Base-by-base conservation (phyloP, 2,113 vertebrate species). In the Pelecanoides urinatrix region DNA sequence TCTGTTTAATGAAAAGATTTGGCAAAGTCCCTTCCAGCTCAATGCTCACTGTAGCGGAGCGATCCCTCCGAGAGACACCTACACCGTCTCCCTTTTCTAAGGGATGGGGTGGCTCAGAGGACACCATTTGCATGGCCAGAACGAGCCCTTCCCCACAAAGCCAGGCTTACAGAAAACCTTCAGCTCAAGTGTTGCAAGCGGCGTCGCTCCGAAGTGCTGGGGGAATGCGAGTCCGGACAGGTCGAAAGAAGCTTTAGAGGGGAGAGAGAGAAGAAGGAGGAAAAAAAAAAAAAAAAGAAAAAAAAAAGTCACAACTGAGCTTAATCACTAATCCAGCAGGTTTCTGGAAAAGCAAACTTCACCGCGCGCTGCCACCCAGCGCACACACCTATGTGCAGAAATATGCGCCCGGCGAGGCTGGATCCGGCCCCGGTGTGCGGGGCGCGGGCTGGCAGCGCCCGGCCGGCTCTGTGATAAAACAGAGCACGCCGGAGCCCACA, bases 261-360 rank as follows among this genome's bases (percentile, higher is more conserved):
- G 7, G 40, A 40, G 40, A n/a, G 40, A 40, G 11, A 40, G 40
- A 8, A 19, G 40, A n/a, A 11, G 11, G 11, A 40, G 40, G 7
- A 19, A 18, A 32, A 10, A 16, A 16, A 25, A 63, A 42, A 49
- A 95, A 92, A 18, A 49, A 95, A 92, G 16, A 19, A 63, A 73
- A 68, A 58, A 93, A 83, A 40, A 95, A 94, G 91, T 86, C 83
- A 75, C 70, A 94, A 91, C 93, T 16, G 95, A 96, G 95, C 96
- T 98, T 98, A 98, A 97, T 96, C 97, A 96, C 97, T 98, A 98
- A 98, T 98, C 98, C 94, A 91, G 96, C 97, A 91, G 94, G 97
- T 95, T 98, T 97, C 93, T 97, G 97, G 94, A 79, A 97, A 97
- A 92, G 97, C 95, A 94, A 97, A 95, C 95, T 88, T 84, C 91